These are phyloP conservation scores for Drosophila sproati DNA, from an alignment of 1,140 invertebrate genomes.

Conservation along the genomic window DNA sequence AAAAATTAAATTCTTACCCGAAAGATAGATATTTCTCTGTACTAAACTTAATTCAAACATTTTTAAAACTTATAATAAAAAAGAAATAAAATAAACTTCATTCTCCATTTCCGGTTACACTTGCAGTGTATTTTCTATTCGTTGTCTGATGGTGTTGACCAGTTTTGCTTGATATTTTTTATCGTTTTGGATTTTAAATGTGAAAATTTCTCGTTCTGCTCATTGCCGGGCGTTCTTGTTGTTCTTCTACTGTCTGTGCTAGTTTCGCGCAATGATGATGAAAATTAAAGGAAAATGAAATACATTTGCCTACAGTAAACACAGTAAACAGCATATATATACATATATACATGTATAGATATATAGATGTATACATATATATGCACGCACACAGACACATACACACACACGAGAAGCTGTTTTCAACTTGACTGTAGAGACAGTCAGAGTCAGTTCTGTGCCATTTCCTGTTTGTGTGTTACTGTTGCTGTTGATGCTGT, in stretches of 20 bases:
- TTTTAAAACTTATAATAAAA: no score
- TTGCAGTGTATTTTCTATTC: constrained; percentile 34
- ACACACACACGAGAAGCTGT: constrained; percentile 16
- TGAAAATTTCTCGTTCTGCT: constrained; percentile 59
- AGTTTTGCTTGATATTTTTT: constrained; percentile 68
- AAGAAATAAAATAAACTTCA: background rate
- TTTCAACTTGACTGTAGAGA: constrained; percentile 45
- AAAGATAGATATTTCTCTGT: no score
- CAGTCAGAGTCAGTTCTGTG: constrained; percentile 74
- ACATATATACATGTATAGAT: no score
- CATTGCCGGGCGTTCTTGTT: constrained; percentile 45
- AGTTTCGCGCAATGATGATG: constrained; percentile 80
- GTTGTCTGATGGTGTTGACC: background rate
- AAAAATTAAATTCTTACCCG: no score
- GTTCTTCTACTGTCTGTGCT: constrained; percentile 52
- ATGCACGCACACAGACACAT: constrained; percentile 21
- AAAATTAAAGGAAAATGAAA: constrained; percentile 83
- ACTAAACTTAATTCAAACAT: no score
- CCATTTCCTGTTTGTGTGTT: constrained; percentile 72
- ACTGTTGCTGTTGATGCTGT: constrained; percentile 33
- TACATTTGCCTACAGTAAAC: constrained; percentile 68
- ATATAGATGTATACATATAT: background rate
- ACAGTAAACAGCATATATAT: constrained; percentile 5
- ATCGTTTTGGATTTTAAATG: constrained; percentile 78
- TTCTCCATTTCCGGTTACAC: constrained; percentile 2